Evolutionary conservation across 2,797 vertebrate species (phyloP), one percentile per base, ranked within the genome.

Genomic region (Labroides dimidiatus): DNA sequence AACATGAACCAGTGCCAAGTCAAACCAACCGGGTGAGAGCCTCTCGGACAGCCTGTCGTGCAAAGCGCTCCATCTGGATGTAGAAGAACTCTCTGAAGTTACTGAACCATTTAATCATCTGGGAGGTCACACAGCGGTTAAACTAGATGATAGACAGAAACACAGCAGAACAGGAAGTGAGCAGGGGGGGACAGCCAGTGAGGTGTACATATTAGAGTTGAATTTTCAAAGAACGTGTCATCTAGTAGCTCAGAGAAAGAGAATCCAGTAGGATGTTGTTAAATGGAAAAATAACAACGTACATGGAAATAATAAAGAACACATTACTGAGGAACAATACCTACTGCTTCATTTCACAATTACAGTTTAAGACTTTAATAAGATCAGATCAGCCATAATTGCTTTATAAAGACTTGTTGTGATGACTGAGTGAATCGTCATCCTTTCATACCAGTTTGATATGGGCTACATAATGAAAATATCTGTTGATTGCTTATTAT

Each of bases 21-120:
- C 42, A 71, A 80, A 88, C 87, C 47, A 3, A 93, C 91, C 90
- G 81, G n/a, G 82, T 87, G 61, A 93, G 87, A 24, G 92, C 89
- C 75, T 95, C 94, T 21, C 93, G 92, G 74, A 93, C 92, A 14
- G 93, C 94, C 88, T 95, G 94, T 1, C 94, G 92, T 6, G 94
- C 94, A 52, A 95, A 95, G 23, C 94, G 93, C 81, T 95, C 94
- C 93, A 95, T 95, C 90, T 95, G 94, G 91, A 95, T 95, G 88
- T 95, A 95, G 92, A 94, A 95, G 92, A 95, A 95, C 91, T 95
- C 94, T 72, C 94, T 90, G 92, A 95, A 95, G 91, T 95, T 95
- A 63, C 94, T 95, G 91, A 95, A 95, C 94, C 94, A 95, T 86
- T 95, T 95, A 82, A 95, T 95, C 85, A 95, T 94, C 91, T 95